phyloP scores from a whole-genome alignment of 2,888 invertebrate genomes.

The Himalopsyche tibetana region DNA sequence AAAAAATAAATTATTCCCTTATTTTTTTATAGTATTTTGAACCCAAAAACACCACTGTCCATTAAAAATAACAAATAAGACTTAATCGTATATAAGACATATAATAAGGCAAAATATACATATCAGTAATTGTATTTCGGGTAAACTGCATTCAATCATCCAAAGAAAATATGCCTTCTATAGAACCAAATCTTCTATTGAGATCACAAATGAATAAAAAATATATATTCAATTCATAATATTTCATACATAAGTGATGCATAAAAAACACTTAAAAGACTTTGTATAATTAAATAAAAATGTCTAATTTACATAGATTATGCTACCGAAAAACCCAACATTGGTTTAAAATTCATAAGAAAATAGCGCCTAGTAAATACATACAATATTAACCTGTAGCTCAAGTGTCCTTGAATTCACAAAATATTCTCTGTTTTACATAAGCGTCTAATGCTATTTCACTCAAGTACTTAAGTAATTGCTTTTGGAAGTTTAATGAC shows the following conservation, averaged over 20 bases:
- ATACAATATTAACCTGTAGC: constrained; percentile 1
- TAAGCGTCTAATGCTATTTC: background rate
- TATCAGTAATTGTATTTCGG: too few species aligned
- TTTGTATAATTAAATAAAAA: too few species aligned
- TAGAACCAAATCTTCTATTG: too few species aligned
- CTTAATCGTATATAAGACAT: too few species aligned
- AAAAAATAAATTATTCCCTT: too few species aligned
- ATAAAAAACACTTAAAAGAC: background rate
- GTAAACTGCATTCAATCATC: too few species aligned
- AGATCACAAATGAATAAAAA: too few species aligned
- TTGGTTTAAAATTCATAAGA: background rate
- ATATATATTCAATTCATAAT: too few species aligned
- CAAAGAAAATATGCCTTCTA: too few species aligned
- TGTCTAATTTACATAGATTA: background rate
- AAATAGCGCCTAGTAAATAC: background rate
- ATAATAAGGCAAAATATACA: too few species aligned
- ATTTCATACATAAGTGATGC: background rate
- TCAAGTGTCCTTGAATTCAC: background rate
- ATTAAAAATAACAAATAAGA: background rate
- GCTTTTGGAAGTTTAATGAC: constrained; percentile 14
- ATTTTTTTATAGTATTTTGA: too few species aligned
- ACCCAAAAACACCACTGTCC: constrained; percentile 41
- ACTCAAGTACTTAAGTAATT: constrained; percentile 10
- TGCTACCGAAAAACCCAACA: background rate
- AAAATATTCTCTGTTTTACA: constrained; percentile 9